A percentile compares a stretch with the other conserved stretches of the same genome.
These are phyloP conservation scores for Cryptops parisi DNA, from an alignment of 2,888 invertebrate genomes.

Conservation along the genomic window DNA sequence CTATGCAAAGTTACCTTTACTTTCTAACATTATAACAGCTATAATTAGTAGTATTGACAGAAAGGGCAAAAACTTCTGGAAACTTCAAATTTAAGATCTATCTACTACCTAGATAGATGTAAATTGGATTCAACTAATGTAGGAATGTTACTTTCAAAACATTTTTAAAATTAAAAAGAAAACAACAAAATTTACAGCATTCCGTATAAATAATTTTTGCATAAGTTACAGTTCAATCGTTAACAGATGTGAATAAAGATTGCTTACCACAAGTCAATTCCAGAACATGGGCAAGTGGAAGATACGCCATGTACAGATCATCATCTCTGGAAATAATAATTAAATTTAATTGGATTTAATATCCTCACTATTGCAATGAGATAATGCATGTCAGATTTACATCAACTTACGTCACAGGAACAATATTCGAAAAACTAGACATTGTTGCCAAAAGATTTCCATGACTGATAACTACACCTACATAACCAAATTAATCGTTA, in stretches of 20 bases:
- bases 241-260: no score
- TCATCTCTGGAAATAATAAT: slow-evolving; percentile 17
- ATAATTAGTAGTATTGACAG: no score
- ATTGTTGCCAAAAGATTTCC: slow-evolving; percentile 5
- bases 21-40: no score
- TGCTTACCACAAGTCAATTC: slow-evolving; percentile 67
- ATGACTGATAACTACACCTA: slow-evolving; percentile 3
- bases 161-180: no score
- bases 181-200: slow-evolving; percentile 14
- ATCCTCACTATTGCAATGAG: neutral
- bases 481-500: no score
- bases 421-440: neutral
- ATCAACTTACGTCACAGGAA: slow-evolving; percentile 1
- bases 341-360: neutral
- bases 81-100: no score
- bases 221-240: no score
- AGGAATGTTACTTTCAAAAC: no score
- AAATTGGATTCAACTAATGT: no score
- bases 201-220: neutral
- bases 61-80: no score
- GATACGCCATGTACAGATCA: slow-evolving; percentile 84
- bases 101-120: no score
- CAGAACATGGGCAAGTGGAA: slow-evolving; percentile 93
- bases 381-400: neutral
- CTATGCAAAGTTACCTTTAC: no score